phyloP scores from a whole-genome alignment of 2,113 vertebrate genomes.

The Peromyscus californicus region DNA sequence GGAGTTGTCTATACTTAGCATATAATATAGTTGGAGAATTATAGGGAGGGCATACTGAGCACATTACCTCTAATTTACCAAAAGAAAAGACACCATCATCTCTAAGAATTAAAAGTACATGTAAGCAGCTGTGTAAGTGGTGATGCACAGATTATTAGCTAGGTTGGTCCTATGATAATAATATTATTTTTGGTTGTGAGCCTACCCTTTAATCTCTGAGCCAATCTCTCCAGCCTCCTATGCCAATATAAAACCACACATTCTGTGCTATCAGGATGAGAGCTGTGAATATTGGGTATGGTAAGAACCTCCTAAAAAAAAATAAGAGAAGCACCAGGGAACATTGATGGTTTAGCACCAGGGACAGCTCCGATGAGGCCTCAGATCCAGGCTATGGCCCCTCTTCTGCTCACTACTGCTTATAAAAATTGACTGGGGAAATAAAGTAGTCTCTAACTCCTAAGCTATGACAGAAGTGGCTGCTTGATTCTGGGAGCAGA shows the following conservation, averaged over 20 bases:
- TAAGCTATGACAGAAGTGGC: background rate
- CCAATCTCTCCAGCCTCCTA: background rate
- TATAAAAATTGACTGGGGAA: background rate
- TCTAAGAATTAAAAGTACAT: conserved; percentile 3
- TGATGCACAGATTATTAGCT: background rate
- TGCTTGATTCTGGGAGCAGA: background rate
- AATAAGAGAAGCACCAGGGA: background rate
- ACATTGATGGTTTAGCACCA: background rate
- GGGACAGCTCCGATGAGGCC: background rate
- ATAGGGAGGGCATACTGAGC: background rate
- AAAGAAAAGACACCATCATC: background rate
- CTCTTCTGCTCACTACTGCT: background rate
- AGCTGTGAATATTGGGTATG: background rate
- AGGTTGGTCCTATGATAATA: background rate
- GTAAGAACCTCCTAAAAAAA: background rate
- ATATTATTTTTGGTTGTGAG: background rate
- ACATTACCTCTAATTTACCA: background rate
- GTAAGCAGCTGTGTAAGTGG: background rate
- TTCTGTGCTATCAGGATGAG: background rate
- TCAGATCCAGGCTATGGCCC: background rate
- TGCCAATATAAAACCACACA: background rate
- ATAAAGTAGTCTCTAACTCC: background rate
- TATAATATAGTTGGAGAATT: background rate
- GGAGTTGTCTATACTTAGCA: background rate
- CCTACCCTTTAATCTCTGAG: background rate